Base-by-base conservation (phyloP, 2,888 invertebrate genomes). In the Nomada ruficornis region DNA sequence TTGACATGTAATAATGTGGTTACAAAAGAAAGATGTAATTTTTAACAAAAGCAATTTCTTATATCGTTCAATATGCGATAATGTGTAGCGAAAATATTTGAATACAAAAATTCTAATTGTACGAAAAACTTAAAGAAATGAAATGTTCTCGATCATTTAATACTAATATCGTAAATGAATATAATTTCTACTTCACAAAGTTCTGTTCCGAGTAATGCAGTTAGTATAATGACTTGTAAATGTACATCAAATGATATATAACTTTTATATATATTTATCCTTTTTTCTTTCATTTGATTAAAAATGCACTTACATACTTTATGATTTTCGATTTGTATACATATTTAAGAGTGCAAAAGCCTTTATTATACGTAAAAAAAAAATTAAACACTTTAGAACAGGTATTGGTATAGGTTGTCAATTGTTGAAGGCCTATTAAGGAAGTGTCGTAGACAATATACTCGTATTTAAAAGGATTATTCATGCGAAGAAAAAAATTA, bases 361-460 rank as follows among this genome's bases (percentile, higher is more conserved):
- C 26, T 42, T 18, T 77, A 75, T 69, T 83, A 57, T 73, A 71
- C 47, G 76, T 29, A 73, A 52, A 42, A 55, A 52, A 47, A 59
- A 79, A 62, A 57, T 59, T 47, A 73, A 65, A 76, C 60, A 78
- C 44, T 78, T 77, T 82, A 36, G 62, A 70, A 82, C 68, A 71
- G 72, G 23, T 29, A 55, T 68, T 62, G 67, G 77, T 60, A 81
- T 88, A 84, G 78, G 84, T 86, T 82, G 84, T 87, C 85, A 89
- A 89, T 91, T 90, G 89, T 90, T 87, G 79, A 86, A 89, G 91
- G 91, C 90, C 90, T 90, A 90, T 83, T 86, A 69, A 83, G 68
- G 77, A 85, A 87, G 65, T 76, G 80, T 86, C 79, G 83, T 87
- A 87, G 91, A 90, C 90, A 90, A 88, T 90, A 89, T 87, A 86